Percentiles rank a stretch among this genome's conserved stretches.
Conservation (phyloP, 2,888 invertebrate genomes). For the Megalurothrips usitatus region DNA sequence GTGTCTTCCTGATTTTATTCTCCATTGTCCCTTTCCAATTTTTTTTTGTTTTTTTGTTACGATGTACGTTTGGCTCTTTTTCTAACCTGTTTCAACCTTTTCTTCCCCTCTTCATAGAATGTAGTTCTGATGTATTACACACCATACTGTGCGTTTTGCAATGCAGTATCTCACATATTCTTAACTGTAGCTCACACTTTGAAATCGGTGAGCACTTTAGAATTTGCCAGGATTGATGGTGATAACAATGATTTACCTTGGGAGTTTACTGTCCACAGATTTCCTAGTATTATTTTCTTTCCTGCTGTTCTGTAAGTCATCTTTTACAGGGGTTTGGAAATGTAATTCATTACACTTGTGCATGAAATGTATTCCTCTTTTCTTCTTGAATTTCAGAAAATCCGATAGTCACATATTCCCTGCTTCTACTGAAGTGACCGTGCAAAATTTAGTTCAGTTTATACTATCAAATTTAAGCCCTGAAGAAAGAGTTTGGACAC, state of each 20-base stretch:
- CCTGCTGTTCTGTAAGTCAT: constrained; percentile 60
- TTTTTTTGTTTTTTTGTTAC: constrained; percentile 33
- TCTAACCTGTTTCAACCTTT: constrained; percentile 20
- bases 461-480: constrained; percentile 60
- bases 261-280: constrained; percentile 72
- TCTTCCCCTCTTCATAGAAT: constrained; percentile 52
- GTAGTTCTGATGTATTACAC: constrained; percentile 74
- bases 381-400: constrained; percentile 51
- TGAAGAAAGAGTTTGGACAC: background rate
- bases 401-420: constrained; percentile 69
- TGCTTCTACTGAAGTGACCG: constrained; percentile 55
- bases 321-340: background rate
- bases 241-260: constrained; percentile 81
- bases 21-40: background rate
- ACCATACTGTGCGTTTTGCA: constrained; percentile 72
- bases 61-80: background rate
- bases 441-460: constrained; percentile 64
- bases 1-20: background rate
- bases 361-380: background rate
- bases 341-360: background rate
- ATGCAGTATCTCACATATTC: constrained; percentile 62
- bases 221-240: constrained; percentile 71
- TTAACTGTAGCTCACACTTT: constrained; percentile 62
- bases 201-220: constrained; percentile 49
- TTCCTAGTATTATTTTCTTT: constrained; percentile 77